Conservation (phyloP, 2,113 vertebrate species). For the Spilogale gracilis region DNA sequence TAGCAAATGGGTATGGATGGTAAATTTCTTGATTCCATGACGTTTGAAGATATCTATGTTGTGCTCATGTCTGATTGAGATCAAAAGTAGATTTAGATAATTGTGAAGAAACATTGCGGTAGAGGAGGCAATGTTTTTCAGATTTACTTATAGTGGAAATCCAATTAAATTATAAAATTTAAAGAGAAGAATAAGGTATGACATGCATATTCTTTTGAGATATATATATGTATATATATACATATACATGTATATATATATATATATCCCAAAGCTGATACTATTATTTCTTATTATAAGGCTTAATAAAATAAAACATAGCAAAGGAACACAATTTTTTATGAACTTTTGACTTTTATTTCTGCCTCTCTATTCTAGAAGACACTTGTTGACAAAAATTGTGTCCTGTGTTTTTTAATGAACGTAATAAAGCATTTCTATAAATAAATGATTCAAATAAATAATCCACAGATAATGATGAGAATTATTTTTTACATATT, state of each 20-base stretch:
- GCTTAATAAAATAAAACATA: neutral
- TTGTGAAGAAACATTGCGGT: neutral
- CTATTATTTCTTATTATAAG: neutral
- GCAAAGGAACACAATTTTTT: neutral
- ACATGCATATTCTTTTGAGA: neutral
- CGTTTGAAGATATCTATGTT: neutral
- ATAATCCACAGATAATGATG: neutral
- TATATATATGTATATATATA: neutral
- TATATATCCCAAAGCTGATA: neutral
- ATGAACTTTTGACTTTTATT: neutral
- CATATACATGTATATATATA: too few relatives aligned
- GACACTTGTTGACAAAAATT: neutral
- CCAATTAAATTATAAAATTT: conserved; percentile 14
- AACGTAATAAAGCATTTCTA: neutral
- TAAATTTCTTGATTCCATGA: neutral
- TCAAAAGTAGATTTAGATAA: neutral
- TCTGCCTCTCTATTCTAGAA: neutral
- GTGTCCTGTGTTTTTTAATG: neutral
- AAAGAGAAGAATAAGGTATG: neutral
- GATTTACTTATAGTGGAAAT: neutral
- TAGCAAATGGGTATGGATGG: neutral
- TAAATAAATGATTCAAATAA: conserved; percentile 31
- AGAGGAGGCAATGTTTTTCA: neutral
- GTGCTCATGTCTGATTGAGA: neutral
- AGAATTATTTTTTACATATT: neutral